These are phyloP conservation scores for Chascanopsetta lugubris DNA, from an alignment of 2,113 vertebrate species.

Conservation along the genomic window DNA sequence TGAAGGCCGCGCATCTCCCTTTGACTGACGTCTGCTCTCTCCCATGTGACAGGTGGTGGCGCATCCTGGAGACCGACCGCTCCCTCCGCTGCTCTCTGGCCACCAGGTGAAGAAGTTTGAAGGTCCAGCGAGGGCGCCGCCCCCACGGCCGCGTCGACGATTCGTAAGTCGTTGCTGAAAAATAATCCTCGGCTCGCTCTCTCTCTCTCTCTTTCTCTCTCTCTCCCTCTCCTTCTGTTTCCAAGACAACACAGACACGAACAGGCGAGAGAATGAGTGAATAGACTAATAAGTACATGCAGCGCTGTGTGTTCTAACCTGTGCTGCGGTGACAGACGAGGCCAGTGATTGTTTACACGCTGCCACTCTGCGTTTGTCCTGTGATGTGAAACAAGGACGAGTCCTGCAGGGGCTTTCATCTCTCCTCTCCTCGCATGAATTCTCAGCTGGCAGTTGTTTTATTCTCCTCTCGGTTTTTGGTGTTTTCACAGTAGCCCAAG, in stretches of 20 bases:
- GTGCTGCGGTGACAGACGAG: not conserved
- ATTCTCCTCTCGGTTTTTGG: too few species aligned
- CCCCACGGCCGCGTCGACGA: not conserved
- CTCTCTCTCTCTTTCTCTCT: too few species aligned
- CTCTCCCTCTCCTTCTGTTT: too few species aligned
- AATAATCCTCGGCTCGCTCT: not conserved
- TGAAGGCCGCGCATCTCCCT: not conserved
- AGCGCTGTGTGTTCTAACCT: not conserved
- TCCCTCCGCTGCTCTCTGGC: not conserved
- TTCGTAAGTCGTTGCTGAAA: not conserved
- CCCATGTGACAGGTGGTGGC: not conserved
- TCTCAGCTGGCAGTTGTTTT: too few species aligned
- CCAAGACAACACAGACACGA: constrained; percentile 29
- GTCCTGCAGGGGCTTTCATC: too few species aligned
- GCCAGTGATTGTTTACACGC: constrained; percentile 10
- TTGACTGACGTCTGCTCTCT: not conserved
- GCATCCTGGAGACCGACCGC: not conserved
- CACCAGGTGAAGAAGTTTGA: not conserved
- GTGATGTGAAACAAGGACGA: too few species aligned
- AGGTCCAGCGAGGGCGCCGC: not conserved
- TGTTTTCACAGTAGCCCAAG: too few species aligned
- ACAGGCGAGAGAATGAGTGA: constrained; percentile 3
- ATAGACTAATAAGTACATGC: not conserved
- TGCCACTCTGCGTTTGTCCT: not conserved
- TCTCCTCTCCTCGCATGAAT: too few species aligned